phyloP scores from a whole-genome alignment of 30 jellyfish, hydroid and myxozoan species.

The Mastigias papua region DNA sequence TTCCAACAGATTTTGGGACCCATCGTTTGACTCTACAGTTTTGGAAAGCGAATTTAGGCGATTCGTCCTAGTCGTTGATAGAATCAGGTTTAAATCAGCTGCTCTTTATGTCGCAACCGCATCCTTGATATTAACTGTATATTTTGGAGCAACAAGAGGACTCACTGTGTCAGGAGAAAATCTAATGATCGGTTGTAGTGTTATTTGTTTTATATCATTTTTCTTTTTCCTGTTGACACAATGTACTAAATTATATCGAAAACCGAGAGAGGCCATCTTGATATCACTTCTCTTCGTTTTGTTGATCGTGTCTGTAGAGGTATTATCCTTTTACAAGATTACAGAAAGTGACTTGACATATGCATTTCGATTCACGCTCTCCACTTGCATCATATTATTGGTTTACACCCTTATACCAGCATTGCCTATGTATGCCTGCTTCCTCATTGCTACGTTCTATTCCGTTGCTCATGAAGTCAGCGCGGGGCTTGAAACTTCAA shows the following conservation, averaged over 20 bases:
- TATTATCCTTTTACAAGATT: constrained; percentile 76
- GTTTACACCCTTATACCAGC: constrained; percentile 98
- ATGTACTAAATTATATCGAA: constrained; percentile 83
- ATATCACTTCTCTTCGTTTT: constrained; percentile 76
- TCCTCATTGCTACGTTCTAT: constrained; percentile 74
- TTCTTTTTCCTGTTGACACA: constrained; percentile 79
- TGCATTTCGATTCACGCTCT: constrained; percentile 93
- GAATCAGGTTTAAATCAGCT: constrained; percentile 90
- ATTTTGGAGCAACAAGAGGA: constrained; percentile 86
- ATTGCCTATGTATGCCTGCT: constrained; percentile 92
- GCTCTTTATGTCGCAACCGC: constrained; percentile 93
- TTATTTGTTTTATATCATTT: constrained; percentile 70
- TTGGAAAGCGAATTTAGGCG: constrained; percentile 95
- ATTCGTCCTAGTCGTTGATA: constrained; percentile 91
- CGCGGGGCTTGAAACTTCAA: constrained; percentile 60
- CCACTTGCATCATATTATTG: constrained; percentile 86
- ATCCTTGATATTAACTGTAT: constrained; percentile 72
- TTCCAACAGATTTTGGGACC: constrained; percentile 93
- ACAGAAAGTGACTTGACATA: constrained; percentile 78
- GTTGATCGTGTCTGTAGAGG: constrained; percentile 82
- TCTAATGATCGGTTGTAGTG: constrained; percentile 82
- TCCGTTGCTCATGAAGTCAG: constrained; percentile 93
- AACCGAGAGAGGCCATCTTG: constrained; percentile 91
- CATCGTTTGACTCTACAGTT: constrained; percentile 92
- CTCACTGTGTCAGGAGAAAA: constrained; percentile 45